Percentiles rank a stretch among this genome's conserved stretches.
Evolutionary conservation across 2,797 vertebrate species (phyloP).

Genomic region (Notamacropus eugenii): DNA sequence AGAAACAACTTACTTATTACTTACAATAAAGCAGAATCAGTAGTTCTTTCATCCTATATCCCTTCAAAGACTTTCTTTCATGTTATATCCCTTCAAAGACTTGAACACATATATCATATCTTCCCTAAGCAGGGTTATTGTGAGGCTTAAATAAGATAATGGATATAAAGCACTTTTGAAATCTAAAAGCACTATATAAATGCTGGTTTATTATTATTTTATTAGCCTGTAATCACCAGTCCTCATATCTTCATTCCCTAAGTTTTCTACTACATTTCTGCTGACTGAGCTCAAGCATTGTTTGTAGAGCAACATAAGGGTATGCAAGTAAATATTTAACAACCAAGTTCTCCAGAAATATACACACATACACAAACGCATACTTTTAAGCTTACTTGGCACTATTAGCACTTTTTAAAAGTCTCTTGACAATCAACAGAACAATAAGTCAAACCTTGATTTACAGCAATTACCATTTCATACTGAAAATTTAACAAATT

Average conservation of each 20-base stretch:
- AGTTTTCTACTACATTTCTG: background rate
- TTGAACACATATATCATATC: background rate
- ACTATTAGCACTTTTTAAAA: background rate
- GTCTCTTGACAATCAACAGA: background rate
- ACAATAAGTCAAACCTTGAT: background rate
- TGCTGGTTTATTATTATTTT: background rate
- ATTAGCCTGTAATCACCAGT: background rate
- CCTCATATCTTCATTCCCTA: background rate
- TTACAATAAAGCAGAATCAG: background rate
- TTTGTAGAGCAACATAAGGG: background rate
- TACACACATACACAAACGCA: too few species aligned
- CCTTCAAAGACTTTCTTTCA: background rate
- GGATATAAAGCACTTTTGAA: background rate
- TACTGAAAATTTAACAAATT: background rate
- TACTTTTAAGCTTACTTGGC: background rate
- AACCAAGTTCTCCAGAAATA: background rate
- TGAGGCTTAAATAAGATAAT: background rate
- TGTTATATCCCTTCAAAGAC: background rate
- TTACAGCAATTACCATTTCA: background rate
- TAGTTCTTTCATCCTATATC: background rate
- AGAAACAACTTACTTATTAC: background rate
- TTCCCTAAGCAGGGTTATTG: background rate
- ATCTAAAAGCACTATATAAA: background rate
- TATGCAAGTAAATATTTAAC: background rate
- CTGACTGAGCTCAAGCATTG: background rate